These are phyloP conservation scores for Tetraodon nigroviridis DNA, from an alignment of 2,113 vertebrate species.

Conservation along the genomic window DNA sequence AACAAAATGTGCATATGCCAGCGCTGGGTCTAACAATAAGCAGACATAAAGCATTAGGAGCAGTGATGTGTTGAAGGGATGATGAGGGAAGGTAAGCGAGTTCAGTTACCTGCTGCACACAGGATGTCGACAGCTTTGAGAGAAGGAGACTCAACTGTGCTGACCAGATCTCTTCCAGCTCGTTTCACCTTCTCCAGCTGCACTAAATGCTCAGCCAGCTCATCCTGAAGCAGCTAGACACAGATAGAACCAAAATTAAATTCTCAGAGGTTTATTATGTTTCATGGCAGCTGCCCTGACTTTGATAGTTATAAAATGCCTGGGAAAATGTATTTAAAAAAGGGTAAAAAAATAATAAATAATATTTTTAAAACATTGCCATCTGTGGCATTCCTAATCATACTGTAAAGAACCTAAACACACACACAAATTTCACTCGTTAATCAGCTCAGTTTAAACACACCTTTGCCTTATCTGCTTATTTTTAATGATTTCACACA, in stretches of 20 bases:
- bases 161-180: slow-evolving; percentile 79
- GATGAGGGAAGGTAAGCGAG: neutral
- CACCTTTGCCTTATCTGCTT: too few relatives aligned
- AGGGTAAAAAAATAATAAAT: too few relatives aligned
- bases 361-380: too few relatives aligned
- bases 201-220: slow-evolving; percentile 87
- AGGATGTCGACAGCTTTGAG: slow-evolving; percentile 77
- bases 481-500: too few relatives aligned
- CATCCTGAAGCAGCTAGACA: slow-evolving; percentile 84
- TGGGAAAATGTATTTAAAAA: too few relatives aligned
- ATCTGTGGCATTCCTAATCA: too few relatives aligned
- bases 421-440: too few relatives aligned
- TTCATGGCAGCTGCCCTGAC: too few relatives aligned
- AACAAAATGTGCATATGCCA: neutral
- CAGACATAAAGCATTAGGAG: neutral
- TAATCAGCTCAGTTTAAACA: too few relatives aligned
- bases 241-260: neutral
- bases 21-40: neutral
- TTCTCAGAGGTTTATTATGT: neutral
- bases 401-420: too few relatives aligned
- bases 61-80: neutral
- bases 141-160: slow-evolving; percentile 79
- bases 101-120: slow-evolving; percentile 80
- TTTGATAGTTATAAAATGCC: too few relatives aligned
- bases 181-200: slow-evolving; percentile 93